Percentiles rank a stretch among this genome's conserved stretches.
phyloP scores from a whole-genome alignment of 1,140 invertebrate genomes.

The Drosophila tristis region DNA sequence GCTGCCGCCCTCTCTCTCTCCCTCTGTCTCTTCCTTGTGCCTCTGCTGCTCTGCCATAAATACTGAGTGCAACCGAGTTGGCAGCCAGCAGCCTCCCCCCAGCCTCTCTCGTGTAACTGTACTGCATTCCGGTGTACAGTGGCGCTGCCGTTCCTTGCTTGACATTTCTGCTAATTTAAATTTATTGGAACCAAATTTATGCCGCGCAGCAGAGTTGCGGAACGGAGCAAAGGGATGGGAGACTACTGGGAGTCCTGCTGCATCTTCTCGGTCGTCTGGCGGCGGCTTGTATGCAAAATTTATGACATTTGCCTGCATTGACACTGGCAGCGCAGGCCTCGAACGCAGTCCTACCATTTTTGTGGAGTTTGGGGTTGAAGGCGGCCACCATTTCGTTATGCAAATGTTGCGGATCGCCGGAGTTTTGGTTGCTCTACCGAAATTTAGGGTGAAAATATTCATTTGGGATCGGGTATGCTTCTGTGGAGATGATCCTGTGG shows the following conservation, averaged over 20 bases:
- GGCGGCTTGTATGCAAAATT: constrained; percentile 52
- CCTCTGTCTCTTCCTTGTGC: background rate
- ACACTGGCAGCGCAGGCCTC: constrained; percentile 61
- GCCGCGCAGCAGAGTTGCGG: constrained; percentile 28
- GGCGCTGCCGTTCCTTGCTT: constrained; percentile 23
- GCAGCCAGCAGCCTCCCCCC: constrained; percentile 11
- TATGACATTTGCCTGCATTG: constrained; percentile 73
- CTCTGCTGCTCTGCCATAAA: constrained; percentile 53
- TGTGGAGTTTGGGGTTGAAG: constrained; percentile 10
- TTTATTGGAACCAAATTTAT: constrained; percentile 79
- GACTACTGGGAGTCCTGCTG: background rate
- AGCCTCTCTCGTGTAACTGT: constrained; percentile 34
- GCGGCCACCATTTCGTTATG: constrained; percentile 14
- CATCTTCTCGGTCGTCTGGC: constrained; percentile 29
- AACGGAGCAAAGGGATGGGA: background rate
- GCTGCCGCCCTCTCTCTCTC: constrained; percentile 3
- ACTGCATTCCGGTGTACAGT: constrained; percentile 34
- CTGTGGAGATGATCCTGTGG: too few species aligned
- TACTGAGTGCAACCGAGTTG: constrained; percentile 59
- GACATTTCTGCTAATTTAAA: constrained; percentile 74
- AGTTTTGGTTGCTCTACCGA: constrained; percentile 7
- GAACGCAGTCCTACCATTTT: constrained; percentile 42
- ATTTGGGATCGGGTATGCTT: background rate
- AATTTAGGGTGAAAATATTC: background rate
- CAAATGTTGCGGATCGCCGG: constrained; percentile 22